Conservation (phyloP, 2,888 invertebrate genomes). For the Ceraclea dissimilis region DNA sequence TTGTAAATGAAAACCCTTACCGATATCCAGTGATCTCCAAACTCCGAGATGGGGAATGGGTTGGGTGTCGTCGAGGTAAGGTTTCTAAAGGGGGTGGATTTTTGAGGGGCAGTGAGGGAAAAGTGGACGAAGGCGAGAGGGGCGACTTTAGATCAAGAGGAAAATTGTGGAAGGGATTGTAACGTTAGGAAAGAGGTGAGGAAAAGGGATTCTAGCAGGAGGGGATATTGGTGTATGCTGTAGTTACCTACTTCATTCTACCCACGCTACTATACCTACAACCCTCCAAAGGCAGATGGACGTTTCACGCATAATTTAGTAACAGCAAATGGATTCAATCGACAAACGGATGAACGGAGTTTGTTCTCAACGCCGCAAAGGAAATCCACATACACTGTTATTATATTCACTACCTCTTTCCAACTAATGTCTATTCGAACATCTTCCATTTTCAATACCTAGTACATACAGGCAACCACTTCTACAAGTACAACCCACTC, state of each 20-base stretch:
- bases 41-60: conserved; percentile 3
- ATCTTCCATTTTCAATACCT: no score
- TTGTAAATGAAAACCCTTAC: conserved; percentile 9
- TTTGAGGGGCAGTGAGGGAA: conserved; percentile 1
- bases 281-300: conserved; percentile 43
- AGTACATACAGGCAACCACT: no score
- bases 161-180: conserved; percentile 5
- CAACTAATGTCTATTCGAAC: no score
- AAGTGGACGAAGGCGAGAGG: conserved; percentile 1
- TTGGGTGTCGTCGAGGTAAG: conserved; percentile 7
- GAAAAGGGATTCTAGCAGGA: conserved; percentile 2
- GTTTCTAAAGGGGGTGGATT: conserved; percentile 10
- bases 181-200: conserved; percentile 5
- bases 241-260: conserved; percentile 17
- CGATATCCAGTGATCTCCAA: conserved; percentile 13
- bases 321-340: conserved; percentile 50
- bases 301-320: conserved; percentile 55
- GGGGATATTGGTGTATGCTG: conserved; percentile 21
- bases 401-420: no score
- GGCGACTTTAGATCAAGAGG: conserved; percentile 11
- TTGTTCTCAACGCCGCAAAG: conserved; percentile 12
- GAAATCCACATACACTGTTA: neutral
- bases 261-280: neutral
- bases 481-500: no score
- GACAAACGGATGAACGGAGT: conserved; percentile 24